Conservation (phyloP, 2,888 invertebrate species). For the Xylophagus ater region DNA sequence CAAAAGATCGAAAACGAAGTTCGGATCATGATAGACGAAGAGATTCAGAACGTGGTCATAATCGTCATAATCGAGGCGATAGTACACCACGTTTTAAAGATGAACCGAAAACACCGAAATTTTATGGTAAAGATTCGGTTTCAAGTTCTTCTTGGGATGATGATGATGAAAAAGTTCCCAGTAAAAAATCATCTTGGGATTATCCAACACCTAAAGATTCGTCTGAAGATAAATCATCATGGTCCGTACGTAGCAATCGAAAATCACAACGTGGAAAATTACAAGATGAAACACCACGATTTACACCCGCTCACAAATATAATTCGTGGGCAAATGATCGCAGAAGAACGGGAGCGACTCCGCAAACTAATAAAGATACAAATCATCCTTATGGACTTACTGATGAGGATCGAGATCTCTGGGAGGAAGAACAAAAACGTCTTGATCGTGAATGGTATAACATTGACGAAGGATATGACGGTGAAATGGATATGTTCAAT, state of each 20-base stretch:
- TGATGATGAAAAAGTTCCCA: constrained; percentile 44
- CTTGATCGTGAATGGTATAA: constrained; percentile 96
- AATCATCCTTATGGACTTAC: constrained; percentile 46
- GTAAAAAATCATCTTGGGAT: constrained; percentile 79
- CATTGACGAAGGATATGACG: constrained; percentile 87
- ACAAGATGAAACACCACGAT: constrained; percentile 61
- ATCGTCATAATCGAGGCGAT: constrained; percentile 35
- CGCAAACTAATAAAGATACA: constrained; percentile 34
- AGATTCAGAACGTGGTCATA: constrained; percentile 19
- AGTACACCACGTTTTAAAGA: constrained; percentile 56
- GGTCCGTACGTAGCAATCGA: constrained; percentile 26
- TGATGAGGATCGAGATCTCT: constrained; percentile 65
- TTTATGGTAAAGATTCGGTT: constrained; percentile 49
- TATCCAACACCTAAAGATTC: constrained; percentile 70
- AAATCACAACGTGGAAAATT: constrained; percentile 28
- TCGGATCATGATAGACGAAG: constrained; percentile 25
- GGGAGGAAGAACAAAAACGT: constrained; percentile 84
- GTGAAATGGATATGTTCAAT: constrained; percentile 87
- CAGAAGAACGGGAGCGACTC: constrained; percentile 55
- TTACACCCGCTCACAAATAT: constrained; percentile 74
- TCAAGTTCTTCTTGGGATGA: constrained; percentile 52
- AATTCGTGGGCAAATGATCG: constrained; percentile 66
- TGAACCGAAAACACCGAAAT: constrained; percentile 77
- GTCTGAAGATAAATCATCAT: constrained; percentile 38
- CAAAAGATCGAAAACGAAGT: constrained; percentile 44